Percentiles rank a stretch among this genome's conserved stretches.
Evolutionary conservation across 2,888 invertebrate species (phyloP).

Genomic region (Drosophila prostipennis): DNA sequence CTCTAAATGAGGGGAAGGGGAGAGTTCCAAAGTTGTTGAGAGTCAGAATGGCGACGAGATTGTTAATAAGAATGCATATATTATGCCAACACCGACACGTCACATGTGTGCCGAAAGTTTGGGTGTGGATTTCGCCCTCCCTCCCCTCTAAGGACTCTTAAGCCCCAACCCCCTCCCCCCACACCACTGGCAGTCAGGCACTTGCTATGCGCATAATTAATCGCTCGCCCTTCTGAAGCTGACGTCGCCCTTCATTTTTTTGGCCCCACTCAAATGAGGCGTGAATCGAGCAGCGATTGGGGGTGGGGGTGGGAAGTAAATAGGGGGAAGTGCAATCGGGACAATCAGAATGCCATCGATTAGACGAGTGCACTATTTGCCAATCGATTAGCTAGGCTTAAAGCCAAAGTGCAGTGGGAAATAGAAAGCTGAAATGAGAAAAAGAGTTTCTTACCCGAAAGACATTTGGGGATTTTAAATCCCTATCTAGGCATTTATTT

Average conservation of each 20-base stretch:
- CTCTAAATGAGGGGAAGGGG: neutral
- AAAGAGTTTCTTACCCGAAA: too few species aligned
- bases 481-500: neutral
- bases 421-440: too few species aligned
- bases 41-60: constrained; percentile 72
- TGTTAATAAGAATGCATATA: constrained; percentile 79
- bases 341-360: constrained; percentile 6
- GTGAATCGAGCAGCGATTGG: constrained; percentile 6
- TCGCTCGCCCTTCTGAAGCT: constrained; percentile 52
- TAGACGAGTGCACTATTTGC: constrained; percentile 11
- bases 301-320: neutral
- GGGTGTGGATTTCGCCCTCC: neutral
- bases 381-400: constrained; percentile 5
- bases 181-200: neutral
- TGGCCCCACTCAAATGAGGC: constrained; percentile 5
- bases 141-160: too few species aligned
- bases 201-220: constrained; percentile 59
- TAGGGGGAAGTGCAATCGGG: constrained; percentile 11
- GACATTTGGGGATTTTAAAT: neutral
- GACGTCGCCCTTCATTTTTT: constrained; percentile 28
- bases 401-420: neutral
- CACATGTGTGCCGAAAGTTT: constrained; percentile 35
- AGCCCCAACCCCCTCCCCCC: neutral
- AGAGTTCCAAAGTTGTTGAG: constrained; percentile 55
- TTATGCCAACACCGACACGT: constrained; percentile 66